Evolutionary conservation across 2,888 invertebrate genomes (phyloP).

Genomic region (Meloe dianella): DNA sequence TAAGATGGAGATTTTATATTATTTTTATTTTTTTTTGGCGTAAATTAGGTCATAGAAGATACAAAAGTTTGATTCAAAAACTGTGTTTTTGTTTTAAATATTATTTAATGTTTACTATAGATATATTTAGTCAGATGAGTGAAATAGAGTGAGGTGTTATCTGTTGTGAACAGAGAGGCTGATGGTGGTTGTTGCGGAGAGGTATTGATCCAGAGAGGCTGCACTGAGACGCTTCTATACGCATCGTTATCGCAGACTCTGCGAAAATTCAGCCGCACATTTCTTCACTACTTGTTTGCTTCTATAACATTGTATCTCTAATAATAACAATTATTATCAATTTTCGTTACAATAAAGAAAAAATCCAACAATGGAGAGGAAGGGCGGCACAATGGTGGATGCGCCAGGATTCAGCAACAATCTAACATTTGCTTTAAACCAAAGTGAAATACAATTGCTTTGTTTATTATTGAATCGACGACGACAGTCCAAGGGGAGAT

Average conservation of each 20-base stretch:
- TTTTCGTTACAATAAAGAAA: neutral
- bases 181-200: slow-evolving; percentile 39
- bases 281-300: slow-evolving; percentile 30
- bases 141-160: slow-evolving; percentile 22
- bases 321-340: neutral
- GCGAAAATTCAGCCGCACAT: slow-evolving; percentile 35
- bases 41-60: slow-evolving; percentile 12
- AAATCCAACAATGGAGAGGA: neutral
- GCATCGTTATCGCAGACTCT: slow-evolving; percentile 42
- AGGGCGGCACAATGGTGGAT: slow-evolving; percentile 13
- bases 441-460: slow-evolving; percentile 28
- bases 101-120: slow-evolving; percentile 32
- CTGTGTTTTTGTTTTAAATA: neutral
- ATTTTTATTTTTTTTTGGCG: too few species aligned
- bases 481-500: slow-evolving; percentile 23
- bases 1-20: too few species aligned
- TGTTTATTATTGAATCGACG: slow-evolving; percentile 22
- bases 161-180: slow-evolving; percentile 26
- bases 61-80: neutral
- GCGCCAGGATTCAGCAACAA: neutral
- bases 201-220: slow-evolving; percentile 48
- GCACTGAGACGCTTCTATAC: slow-evolving; percentile 45
- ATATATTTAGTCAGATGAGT: slow-evolving; percentile 29
- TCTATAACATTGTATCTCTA: neutral
- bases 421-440: slow-evolving; percentile 21